A percentile compares a stretch with the other conserved stretches of the same genome.
Conservation (phyloP, 2,888 invertebrate genomes). For the Campaea margaritaria region DNA sequence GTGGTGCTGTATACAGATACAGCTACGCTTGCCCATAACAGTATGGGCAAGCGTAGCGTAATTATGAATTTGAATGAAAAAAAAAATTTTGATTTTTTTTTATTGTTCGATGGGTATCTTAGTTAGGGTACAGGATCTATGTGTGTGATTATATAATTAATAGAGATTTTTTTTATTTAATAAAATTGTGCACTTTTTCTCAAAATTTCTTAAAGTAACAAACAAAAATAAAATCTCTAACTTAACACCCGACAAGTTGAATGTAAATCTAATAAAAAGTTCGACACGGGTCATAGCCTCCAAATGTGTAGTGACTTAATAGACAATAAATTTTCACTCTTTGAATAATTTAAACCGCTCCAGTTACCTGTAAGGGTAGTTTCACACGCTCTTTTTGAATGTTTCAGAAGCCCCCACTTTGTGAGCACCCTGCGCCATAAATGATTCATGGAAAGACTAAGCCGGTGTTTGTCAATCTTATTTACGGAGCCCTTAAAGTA, state of each 20-base stretch:
- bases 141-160: too few relatives aligned
- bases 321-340: conserved; percentile 44
- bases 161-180: too few relatives aligned
- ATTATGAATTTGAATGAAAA: too few relatives aligned
- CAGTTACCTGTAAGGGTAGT: conserved; percentile 40
- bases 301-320: conserved; percentile 36
- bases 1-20: too few relatives aligned
- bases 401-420: conserved; percentile 57
- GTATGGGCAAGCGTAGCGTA: too few relatives aligned
- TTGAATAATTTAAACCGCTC: conserved; percentile 47
- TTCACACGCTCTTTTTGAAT: conserved; percentile 52
- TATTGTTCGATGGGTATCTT: too few relatives aligned
- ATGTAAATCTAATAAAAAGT: conserved; percentile 13
- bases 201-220: too few relatives aligned
- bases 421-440: conserved; percentile 53
- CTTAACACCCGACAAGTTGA: neutral
- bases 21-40: too few relatives aligned
- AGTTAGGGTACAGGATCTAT: too few relatives aligned
- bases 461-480: conserved; percentile 31
- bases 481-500: conserved; percentile 3
- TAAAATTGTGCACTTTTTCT: too few relatives aligned
- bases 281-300: conserved; percentile 17
- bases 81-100: too few relatives aligned
- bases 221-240: neutral
- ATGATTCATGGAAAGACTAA: conserved; percentile 61